Evolutionary conservation across 2,888 invertebrate species (phyloP), one percentile per base, ranked within the genome.

Genomic region (Idaea aversata): DNA sequence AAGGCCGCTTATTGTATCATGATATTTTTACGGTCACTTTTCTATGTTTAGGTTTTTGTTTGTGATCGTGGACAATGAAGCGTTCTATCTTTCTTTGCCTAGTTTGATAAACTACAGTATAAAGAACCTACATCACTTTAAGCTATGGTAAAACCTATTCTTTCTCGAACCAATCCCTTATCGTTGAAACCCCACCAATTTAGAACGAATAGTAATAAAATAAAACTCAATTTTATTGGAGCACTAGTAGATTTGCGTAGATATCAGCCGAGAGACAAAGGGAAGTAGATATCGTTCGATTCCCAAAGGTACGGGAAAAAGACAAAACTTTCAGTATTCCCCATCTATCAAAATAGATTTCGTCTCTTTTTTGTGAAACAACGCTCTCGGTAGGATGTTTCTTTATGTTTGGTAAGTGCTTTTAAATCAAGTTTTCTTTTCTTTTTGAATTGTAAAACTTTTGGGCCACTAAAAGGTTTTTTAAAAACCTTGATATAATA

Each of bases 161-260:
- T 47, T 47, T 47, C 7, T 47, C 47, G 6, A 47, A 47, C 47
- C 47, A 6, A 47, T 47, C 13, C 47, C 47, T 47, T 47, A 47
- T 47, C 47, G 47, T 13, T 13, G 10, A 47, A 47, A 47, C 13
- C 47, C 47, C 13, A 10, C 47, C 47, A 47, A 47, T 47, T 47
- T 47, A 47, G 47, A 47, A 10, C 47, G 47, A 47, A 47, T 47
- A 47, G 47, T 47, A 47, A 47, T 47, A 47, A 47, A 47, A 47
- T 47, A 47, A 47, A 47, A 47, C 47, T 47, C 47, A 47, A 47
- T 47, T 47, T 47, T 47, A 47, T 47, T 47, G 47, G 47, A 47
- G 47, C 47, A 47, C 47, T 10, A 47, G 47, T 47, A 47, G 47
- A 47, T 47, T 47, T 47, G 47, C 47, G 47, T 47, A 7, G 47